phyloP scores from a whole-genome alignment of 2,113 vertebrate species.

The Rhagologus leucostigma region DNA sequence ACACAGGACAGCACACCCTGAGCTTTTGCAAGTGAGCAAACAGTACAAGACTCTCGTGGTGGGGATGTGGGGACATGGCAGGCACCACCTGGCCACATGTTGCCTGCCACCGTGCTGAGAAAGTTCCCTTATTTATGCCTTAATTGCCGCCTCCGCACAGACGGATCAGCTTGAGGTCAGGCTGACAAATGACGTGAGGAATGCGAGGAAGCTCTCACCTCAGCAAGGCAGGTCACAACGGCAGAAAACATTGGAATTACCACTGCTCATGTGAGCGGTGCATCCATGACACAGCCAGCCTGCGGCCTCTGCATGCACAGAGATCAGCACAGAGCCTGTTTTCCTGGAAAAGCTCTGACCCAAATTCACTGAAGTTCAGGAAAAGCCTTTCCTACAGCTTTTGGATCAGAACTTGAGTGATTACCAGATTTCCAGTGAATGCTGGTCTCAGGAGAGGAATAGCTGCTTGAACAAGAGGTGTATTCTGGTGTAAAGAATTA shows the following conservation, averaged over 20 bases:
- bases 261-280: rapidly evolving
- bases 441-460: background rate
- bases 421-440: background rate
- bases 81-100: background rate
- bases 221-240: background rate
- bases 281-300: background rate
- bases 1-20: background rate
- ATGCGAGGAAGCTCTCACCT: background rate
- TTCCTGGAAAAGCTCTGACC: background rate
- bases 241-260: background rate
- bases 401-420: background rate
- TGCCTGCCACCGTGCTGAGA: background rate
- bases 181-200: background rate
- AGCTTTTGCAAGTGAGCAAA: background rate
- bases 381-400: background rate
- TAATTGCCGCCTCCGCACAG: background rate
- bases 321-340: background rate
- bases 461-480: background rate
- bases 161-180: background rate
- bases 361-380: background rate
- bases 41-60: background rate
- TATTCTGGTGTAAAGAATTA: background rate
- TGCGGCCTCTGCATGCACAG: rapidly evolving
- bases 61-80: background rate
- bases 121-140: constrained; percentile 9